phyloP scores from a whole-genome alignment of 2,113 vertebrate genomes.

The Phylloscopus trochiloides region DNA sequence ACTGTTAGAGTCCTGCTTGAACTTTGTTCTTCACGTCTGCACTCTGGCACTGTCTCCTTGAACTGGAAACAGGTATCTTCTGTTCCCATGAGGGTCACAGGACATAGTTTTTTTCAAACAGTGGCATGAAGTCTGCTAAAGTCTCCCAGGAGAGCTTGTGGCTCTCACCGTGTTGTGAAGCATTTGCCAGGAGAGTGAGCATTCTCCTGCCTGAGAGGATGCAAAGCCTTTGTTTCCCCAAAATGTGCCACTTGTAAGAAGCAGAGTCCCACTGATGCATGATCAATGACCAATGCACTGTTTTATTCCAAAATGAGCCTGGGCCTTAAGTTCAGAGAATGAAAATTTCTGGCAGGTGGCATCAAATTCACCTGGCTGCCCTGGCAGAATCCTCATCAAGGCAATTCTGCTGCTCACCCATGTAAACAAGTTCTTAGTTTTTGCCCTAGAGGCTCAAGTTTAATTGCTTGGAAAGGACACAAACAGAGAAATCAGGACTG shows the following conservation, averaged over 20 bases:
- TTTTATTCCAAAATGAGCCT: neutral
- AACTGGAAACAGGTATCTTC: neutral
- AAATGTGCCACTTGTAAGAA: neutral
- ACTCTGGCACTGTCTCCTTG: neutral
- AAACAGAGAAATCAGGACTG: neutral
- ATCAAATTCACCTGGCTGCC: neutral
- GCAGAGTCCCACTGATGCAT: neutral
- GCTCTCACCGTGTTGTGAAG: neutral
- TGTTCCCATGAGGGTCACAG: neutral
- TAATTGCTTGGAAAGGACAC: neutral
- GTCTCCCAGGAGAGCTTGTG: neutral
- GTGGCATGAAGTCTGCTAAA: neutral
- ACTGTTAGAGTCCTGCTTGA: fast-evolving
- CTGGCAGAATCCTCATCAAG: neutral
- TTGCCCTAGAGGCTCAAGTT: neutral
- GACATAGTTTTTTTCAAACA: neutral
- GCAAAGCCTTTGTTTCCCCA: neutral
- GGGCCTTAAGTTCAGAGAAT: neutral
- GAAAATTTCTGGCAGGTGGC: neutral
- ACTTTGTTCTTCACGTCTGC: neutral
- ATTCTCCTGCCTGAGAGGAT: neutral
- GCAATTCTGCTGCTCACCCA: fast-evolving
- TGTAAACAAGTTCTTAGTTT: neutral
- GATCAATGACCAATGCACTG: neutral
- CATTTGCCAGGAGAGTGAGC: neutral